Conservation (phyloP, 2,113 vertebrate genomes). For the Suncus etruscus region DNA sequence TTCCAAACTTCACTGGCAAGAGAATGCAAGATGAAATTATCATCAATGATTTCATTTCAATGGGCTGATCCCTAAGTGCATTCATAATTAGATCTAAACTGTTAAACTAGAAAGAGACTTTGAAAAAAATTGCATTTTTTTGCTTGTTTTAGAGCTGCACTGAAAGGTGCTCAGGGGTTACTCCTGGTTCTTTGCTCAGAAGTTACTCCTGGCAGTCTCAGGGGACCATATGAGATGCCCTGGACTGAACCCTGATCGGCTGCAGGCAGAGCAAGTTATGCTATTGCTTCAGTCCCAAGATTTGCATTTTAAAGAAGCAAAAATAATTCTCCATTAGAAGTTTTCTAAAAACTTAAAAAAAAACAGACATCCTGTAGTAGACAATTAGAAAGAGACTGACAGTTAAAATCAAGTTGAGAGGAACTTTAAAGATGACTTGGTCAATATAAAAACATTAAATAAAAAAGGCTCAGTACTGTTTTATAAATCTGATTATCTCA, state of each 20-base stretch:
- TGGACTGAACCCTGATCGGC: too few relatives aligned
- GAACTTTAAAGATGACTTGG: not conserved
- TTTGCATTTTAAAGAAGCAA: not conserved
- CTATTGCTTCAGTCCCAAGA: not conserved
- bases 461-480: not conserved
- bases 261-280: too few relatives aligned
- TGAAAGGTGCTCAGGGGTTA: too few relatives aligned
- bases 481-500: not conserved
- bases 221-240: too few relatives aligned
- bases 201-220: too few relatives aligned
- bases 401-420: not conserved
- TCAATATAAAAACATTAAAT: slow-evolving; percentile 6
- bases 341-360: not conserved
- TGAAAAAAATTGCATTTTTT: not conserved
- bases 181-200: too few relatives aligned
- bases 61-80: not conserved
- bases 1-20: not conserved
- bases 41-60: not conserved
- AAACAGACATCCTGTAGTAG: not conserved
- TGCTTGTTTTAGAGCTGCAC: too few relatives aligned
- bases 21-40: not conserved
- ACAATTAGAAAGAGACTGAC: not conserved
- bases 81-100: not conserved
- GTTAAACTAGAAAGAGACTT: not conserved
- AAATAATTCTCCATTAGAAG: not conserved